Conservation (phyloP, 2,113 vertebrate genomes). For the Proterorhinus semilunaris region DNA sequence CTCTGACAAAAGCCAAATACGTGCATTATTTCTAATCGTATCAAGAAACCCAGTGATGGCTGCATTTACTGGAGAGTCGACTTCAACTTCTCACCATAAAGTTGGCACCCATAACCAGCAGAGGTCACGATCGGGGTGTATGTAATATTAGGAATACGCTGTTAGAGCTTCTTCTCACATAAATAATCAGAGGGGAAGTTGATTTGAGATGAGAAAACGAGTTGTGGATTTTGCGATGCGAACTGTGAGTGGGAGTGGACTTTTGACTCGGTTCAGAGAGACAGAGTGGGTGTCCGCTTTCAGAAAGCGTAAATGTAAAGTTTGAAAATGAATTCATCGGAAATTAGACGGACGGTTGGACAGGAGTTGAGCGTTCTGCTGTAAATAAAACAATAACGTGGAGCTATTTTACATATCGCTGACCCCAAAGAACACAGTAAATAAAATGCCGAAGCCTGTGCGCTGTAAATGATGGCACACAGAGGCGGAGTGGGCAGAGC, state of each 20-base stretch:
- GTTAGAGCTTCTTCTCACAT: background rate
- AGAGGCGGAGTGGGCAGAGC: too few species aligned
- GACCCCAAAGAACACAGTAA: background rate
- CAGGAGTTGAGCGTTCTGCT: background rate
- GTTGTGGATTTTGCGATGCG: background rate
- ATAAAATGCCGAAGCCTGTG: too few species aligned
- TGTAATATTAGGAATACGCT: background rate
- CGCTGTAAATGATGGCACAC: too few species aligned
- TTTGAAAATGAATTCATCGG: slow-evolving; percentile 14
- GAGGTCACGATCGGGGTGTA: background rate
- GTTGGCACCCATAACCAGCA: background rate
- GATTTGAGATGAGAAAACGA: background rate
- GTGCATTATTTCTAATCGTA: background rate
- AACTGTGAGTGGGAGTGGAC: slow-evolving; percentile 24
- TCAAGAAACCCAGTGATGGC: too few species aligned
- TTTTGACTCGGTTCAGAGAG: slow-evolving; percentile 26
- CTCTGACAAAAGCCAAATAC: too few species aligned
- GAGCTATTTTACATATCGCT: background rate
- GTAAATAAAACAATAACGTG: background rate
- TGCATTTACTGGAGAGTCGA: background rate
- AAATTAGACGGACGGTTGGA: slow-evolving; percentile 10
- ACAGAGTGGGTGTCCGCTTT: slow-evolving; percentile 12
- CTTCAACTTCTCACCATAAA: background rate
- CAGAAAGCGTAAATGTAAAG: slow-evolving; percentile 23
- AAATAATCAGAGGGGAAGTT: background rate